These are phyloP conservation scores for Phenganax subtilis DNA, from an alignment of 92 coral and sea anemone species.

Conservation along the genomic window DNA sequence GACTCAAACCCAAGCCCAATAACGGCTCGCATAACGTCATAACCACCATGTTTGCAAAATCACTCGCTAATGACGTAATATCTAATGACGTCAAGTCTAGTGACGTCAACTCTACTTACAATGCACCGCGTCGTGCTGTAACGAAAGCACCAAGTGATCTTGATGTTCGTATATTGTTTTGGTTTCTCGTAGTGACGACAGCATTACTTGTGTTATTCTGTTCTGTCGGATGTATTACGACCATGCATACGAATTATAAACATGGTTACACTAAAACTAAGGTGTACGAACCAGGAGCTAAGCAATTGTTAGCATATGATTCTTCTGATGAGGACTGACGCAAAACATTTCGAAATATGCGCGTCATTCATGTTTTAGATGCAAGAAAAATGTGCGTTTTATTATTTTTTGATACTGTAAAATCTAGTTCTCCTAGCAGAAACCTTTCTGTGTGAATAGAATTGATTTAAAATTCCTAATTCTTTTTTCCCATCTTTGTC, in stretches of 20 bases:
- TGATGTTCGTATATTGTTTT: not conserved
- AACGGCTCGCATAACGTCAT: conserved; percentile 50
- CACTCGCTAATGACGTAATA: conserved; percentile 6
- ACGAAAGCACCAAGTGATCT: not conserved
- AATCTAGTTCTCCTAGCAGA: too few relatives aligned
- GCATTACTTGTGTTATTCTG: not conserved
- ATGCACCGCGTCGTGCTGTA: not conserved
- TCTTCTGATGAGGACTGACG: conserved; percentile 8
- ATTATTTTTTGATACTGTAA: too few relatives aligned
- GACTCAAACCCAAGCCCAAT: conserved; percentile 59
- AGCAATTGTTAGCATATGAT: not conserved
- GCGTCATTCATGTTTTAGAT: not conserved
- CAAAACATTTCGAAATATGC: not conserved
- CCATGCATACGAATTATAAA: not conserved
- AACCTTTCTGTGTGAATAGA: too few relatives aligned
- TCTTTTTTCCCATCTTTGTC: too few relatives aligned
- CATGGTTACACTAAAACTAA: not conserved
- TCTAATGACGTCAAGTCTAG: not conserved
- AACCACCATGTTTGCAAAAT: conserved; percentile 20
- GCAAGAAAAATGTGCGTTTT: not conserved
- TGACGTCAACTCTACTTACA: conserved; percentile 6
- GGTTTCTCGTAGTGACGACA: not conserved
- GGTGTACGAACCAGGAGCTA: not conserved
- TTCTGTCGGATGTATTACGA: not conserved
- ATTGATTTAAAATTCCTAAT: too few relatives aligned